Base-by-base conservation (phyloP, 2,888 invertebrate genomes). In the Tromatobia lineatoria region DNA sequence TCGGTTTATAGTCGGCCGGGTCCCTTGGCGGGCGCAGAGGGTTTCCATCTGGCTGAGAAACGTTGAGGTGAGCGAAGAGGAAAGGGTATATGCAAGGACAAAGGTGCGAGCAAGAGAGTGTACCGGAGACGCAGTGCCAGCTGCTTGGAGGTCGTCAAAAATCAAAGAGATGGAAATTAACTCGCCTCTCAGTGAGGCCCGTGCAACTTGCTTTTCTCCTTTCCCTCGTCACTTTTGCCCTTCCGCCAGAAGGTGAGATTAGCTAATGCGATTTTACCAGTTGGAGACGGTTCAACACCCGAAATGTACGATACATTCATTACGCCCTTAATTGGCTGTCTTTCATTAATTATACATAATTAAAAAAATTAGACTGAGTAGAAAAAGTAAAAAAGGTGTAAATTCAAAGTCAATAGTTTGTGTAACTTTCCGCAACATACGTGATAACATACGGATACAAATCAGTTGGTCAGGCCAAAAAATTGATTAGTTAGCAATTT, bases 151-250 rank as follows among this genome's bases (percentile, higher is more conserved):
- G 87, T 88, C 88, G 91, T 91, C 92, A 92, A 92, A 93, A 93
- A 93, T 92, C 92, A 92, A 92, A 92, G 91, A 89, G 90, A 92
- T 92, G 92, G 89, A 92, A 90, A 92, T 92, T 92, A 91, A 89
- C 87, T 86, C 88, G 71, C 83, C 80, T 59, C 82, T 67, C 64
- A 80, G 57, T 80, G 77, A 85, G 52, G 47, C 74, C 52, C 45
- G 59, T 73, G 52, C 42, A 15, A 61, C 70, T 78, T 42, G 71
- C 18, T 54, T 47, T 67, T 57, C 20, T 34, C 15, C 18, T 34
- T 52, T 13, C 61, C 54, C 57, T 47, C 34, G 38, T 29, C 66
- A 29, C 76, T 78, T 38, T 77, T 34, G 45, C 69, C 18, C 64
- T 29, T 64, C 15, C 34, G 71, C 66, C 50, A 71, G 88, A 87